Evolutionary conservation across 2,888 invertebrate genomes (phyloP).

Genomic region (Diarsia mendica): DNA sequence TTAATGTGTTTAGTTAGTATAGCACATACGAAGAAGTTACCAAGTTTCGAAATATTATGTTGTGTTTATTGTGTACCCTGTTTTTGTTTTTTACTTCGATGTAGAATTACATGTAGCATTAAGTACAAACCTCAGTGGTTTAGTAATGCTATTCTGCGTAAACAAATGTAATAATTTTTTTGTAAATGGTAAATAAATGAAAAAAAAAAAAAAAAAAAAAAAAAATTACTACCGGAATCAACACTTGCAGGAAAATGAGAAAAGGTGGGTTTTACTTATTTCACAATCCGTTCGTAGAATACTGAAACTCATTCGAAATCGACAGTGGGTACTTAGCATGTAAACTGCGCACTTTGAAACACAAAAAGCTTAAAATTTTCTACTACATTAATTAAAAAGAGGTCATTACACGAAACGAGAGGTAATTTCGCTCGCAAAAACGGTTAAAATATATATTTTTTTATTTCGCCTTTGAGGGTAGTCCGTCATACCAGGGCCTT

Average conservation of each 20-base stretch:
- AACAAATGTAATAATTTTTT: no score
- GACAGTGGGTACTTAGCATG: slow-evolving; percentile 45
- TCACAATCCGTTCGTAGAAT: slow-evolving; percentile 29
- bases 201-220: no score
- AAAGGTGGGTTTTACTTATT: slow-evolving; percentile 14
- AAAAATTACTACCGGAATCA: slow-evolving; percentile 24
- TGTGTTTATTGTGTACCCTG: no score
- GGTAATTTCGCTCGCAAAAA: slow-evolving; percentile 56
- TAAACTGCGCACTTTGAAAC: slow-evolving; percentile 50
- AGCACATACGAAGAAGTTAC: no score
- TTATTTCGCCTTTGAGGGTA: slow-evolving; percentile 40
- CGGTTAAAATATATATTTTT: slow-evolving; percentile 26
- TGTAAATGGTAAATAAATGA: no score
- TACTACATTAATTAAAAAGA: slow-evolving; percentile 63
- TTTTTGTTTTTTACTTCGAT: no score
- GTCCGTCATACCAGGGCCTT: slow-evolving; percentile 46
- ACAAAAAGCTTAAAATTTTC: slow-evolving; percentile 49
- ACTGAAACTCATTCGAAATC: slow-evolving; percentile 41
- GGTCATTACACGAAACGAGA: slow-evolving; percentile 56
- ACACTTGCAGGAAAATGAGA: slow-evolving; percentile 28
- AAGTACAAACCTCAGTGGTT: no score
- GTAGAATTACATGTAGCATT: no score
- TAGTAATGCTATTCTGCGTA: no score
- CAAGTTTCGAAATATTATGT: no score
- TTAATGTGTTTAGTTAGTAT: no score